These are phyloP conservation scores for Aselliscus stoliczkanus DNA, from an alignment of 2,797 vertebrate species.

Conservation along the genomic window DNA sequence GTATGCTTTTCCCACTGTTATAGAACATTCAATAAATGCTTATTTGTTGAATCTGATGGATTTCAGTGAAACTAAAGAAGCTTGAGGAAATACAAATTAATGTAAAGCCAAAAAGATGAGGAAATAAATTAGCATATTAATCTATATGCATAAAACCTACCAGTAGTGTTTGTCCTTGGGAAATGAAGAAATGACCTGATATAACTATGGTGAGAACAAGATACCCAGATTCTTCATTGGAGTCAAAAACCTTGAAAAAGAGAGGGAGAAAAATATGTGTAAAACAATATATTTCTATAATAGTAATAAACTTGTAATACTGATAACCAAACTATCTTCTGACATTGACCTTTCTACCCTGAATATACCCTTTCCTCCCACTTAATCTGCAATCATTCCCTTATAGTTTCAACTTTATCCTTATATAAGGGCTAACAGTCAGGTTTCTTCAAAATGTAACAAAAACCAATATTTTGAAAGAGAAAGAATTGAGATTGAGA, in stretches of 20 bases:
- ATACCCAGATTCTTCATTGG: slow-evolving; percentile 81
- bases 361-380: background rate
- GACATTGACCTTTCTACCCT: background rate
- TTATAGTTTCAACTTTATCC: background rate
- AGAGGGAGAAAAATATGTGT: slow-evolving; percentile 10
- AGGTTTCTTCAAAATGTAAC: background rate
- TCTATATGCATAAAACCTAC: slow-evolving; percentile 81
- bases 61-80: slow-evolving; percentile 1
- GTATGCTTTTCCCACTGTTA: background rate
- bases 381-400: background rate
- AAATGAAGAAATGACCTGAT: slow-evolving; percentile 91
- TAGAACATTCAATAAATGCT: background rate
- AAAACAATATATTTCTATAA: background rate
- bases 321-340: background rate
- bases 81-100: slow-evolving; percentile 17
- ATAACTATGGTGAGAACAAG: slow-evolving; percentile 88
- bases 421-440: background rate
- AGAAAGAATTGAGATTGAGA: slow-evolving; percentile 21
- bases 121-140: background rate
- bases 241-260: slow-evolving; percentile 87
- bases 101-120: slow-evolving; percentile 36
- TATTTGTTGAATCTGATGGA: background rate
- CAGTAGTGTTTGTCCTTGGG: slow-evolving; percentile 88
- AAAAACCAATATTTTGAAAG: slow-evolving; percentile 24
- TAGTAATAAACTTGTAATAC: background rate